Percentiles rank a stretch among this genome's conserved stretches.
Evolutionary conservation across 2,888 invertebrate species (phyloP).

Genomic region (Halocaridina rubra): DNA sequence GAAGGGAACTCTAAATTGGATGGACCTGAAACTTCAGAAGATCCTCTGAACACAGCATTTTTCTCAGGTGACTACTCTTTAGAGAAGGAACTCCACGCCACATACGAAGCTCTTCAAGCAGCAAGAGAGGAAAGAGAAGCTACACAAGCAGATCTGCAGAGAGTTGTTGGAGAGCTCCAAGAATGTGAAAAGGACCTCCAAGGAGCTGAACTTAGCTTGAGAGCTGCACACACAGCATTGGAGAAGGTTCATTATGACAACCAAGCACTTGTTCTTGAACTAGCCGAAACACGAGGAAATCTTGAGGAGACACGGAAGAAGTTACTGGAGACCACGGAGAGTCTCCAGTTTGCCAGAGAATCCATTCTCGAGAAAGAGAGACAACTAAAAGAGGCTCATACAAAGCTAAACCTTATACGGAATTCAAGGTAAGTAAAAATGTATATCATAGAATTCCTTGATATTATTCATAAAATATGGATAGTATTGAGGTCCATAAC

Average conservation of each 20-base stretch:
- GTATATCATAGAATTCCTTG: too few relatives aligned
- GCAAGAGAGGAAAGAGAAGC: constrained; percentile 36
- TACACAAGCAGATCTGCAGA: constrained; percentile 33
- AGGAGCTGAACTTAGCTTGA: constrained; percentile 9
- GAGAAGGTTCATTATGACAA: constrained; percentile 28
- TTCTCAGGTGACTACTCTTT: constrained; percentile 22
- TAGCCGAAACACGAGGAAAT: constrained; percentile 19
- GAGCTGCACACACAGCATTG: constrained; percentile 22
- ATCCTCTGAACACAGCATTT: not conserved
- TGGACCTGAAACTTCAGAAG: not conserved
- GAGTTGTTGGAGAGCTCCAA: constrained; percentile 21
- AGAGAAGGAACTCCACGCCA: constrained; percentile 29
- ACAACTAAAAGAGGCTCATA: constrained; percentile 7
- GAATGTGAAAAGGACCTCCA: constrained; percentile 17
- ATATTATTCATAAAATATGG: too few relatives aligned
- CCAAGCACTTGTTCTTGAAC: constrained; percentile 34
- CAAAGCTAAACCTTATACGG: not conserved
- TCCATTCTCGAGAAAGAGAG: constrained; percentile 7
- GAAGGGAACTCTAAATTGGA: not conserved
- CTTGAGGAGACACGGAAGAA: constrained; percentile 16
- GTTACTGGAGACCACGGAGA: not conserved
- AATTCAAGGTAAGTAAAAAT: constrained; percentile 39
- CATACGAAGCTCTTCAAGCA: constrained; percentile 16
- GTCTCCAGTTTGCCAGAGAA: constrained; percentile 13
- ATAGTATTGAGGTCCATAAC: too few relatives aligned